Evolutionary conservation across 2,888 invertebrate species (phyloP).

Genomic region (Craniophora ligustri): DNA sequence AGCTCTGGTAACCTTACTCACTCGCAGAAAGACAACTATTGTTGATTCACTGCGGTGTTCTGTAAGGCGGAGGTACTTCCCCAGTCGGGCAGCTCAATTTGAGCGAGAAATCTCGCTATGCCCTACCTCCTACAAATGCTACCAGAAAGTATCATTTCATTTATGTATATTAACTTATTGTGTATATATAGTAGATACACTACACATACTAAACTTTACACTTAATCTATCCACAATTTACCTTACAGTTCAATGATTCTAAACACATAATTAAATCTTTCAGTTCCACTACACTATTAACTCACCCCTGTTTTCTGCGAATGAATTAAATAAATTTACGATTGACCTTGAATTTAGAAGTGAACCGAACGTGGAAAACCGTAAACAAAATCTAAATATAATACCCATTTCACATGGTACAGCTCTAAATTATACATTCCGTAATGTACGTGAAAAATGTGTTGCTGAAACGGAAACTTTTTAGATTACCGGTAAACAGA

Average conservation of each 20-base stretch:
- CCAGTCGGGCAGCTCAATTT: too few species aligned
- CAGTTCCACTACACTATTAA: constrained; percentile 15
- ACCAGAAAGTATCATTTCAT: too few species aligned
- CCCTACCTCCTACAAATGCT: too few species aligned
- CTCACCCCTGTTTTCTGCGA: background rate
- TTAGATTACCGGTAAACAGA: constrained; percentile 22
- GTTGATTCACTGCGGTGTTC: too few species aligned
- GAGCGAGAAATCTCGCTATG: too few species aligned
- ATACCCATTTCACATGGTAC: constrained; percentile 16
- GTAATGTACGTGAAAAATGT: constrained; percentile 32
- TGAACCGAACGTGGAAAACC: constrained; percentile 12
- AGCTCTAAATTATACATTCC: constrained; percentile 34
- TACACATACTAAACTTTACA: background rate
- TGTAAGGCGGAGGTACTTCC: too few species aligned
- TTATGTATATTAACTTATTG: too few species aligned
- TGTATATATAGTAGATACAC: too few species aligned
- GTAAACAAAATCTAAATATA: constrained; percentile 50
- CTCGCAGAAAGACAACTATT: too few species aligned
- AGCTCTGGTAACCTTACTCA: too few species aligned
- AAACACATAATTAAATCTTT: constrained; percentile 33
- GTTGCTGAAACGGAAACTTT: constrained; percentile 30
- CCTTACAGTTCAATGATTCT: constrained; percentile 1
- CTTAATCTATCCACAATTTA: background rate
- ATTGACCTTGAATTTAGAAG: constrained; percentile 37
- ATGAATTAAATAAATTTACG: constrained; percentile 13